phyloP scores from a whole-genome alignment of 53 echinoderm and acorn worm species.

The Patiria pectinifera region DNA sequence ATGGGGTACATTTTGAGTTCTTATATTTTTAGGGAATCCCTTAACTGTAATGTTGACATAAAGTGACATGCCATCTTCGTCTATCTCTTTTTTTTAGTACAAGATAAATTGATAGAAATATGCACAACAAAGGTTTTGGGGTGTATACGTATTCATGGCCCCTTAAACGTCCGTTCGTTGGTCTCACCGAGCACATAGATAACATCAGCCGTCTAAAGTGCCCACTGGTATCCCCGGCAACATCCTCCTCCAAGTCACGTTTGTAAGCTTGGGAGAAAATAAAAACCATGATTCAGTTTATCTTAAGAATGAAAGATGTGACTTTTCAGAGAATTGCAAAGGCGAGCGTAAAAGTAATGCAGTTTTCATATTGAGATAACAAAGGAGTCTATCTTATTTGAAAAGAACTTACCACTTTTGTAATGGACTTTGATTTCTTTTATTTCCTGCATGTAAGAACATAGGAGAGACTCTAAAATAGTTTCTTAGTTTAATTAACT shows the following conservation, averaged over 20 bases:
- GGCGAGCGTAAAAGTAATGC: no score
- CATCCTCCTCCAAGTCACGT: conserved; percentile 52
- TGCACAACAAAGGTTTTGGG: no score
- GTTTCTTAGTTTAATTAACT: background rate
- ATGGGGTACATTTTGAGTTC: no score
- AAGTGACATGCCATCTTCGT: no score
- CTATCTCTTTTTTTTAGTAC: no score
- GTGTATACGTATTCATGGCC: no score
- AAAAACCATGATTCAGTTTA: background rate
- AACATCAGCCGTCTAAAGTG: conserved; percentile 67
- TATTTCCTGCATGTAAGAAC: conserved; percentile 12
- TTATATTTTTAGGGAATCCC: no score
- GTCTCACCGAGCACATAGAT: conserved; percentile 58
- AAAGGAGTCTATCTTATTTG: background rate
- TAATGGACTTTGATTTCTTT: conserved; percentile 10
- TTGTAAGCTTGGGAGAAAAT: conserved; percentile 19
- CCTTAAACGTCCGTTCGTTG: background rate
- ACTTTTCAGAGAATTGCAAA: no score
- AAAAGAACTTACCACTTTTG: conserved; percentile 2
- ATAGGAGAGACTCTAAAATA: background rate
- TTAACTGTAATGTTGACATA: no score
- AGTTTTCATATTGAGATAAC: no score
- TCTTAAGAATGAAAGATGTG: no score
- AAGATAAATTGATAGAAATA: no score
- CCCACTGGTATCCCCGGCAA: conserved; percentile 65